These are phyloP conservation scores for Leucoraja erinaceus DNA, from an alignment of 2,113 vertebrate genomes.

Conservation along the genomic window DNA sequence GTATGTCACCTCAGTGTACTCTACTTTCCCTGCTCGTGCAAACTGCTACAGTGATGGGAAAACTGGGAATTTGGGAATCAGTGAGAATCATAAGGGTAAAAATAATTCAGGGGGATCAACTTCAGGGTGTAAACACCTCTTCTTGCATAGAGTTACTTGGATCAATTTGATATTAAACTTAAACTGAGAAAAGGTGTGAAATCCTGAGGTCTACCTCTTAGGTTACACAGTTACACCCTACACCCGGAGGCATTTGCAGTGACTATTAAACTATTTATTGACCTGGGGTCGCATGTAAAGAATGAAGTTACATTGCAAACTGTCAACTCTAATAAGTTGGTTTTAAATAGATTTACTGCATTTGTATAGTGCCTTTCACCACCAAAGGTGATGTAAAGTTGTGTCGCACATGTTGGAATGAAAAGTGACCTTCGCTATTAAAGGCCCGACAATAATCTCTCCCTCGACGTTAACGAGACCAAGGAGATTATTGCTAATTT, in stretches of 20 bases:
- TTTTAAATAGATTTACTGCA: not conserved
- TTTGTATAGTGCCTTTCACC: not conserved
- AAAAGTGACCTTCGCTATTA: too few relatives aligned
- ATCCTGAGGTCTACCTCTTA: not conserved
- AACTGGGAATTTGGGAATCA: not conserved
- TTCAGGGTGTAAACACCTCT: not conserved
- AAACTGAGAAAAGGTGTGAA: conserved; percentile 8
- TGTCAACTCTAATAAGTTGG: not conserved
- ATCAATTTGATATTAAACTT: not conserved
- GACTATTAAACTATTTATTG: not conserved
- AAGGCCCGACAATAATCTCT: too few relatives aligned
- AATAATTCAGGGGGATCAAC: conserved; percentile 9
- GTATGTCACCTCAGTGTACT: too few relatives aligned
- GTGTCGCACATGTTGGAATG: not conserved
- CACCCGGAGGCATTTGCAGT: not conserved
- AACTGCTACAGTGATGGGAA: not conserved
- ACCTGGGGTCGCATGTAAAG: not conserved
- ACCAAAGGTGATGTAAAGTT: not conserved
- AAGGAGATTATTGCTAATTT: too few relatives aligned
- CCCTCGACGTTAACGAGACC: too few relatives aligned
- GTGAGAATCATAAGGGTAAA: not conserved
- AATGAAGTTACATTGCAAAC: not conserved
- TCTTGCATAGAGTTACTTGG: not conserved
- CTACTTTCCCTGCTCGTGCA: too few relatives aligned
- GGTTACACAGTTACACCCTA: conserved; percentile 22